phyloP scores from a whole-genome alignment of 1,140 invertebrate species.

The Spodoptera litura region DNA sequence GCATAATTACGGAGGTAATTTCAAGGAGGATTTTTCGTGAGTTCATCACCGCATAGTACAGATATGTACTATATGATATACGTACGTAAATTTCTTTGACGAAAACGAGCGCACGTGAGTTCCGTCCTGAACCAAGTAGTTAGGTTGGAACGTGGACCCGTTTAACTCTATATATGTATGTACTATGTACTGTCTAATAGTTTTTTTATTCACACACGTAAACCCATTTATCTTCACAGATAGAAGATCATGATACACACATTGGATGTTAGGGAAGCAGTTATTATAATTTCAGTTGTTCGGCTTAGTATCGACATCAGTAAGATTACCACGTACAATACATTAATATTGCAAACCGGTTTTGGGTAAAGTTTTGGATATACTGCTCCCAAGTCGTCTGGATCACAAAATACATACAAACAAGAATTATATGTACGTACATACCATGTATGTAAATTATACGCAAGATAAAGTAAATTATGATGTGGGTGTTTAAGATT shows the following conservation, averaged over 20 bases:
- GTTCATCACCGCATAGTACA: slow-evolving; percentile 18
- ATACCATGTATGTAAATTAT: slow-evolving; percentile 29
- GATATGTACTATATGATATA: too few species aligned
- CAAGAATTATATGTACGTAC: slow-evolving; percentile 43
- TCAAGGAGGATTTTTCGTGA: slow-evolving; percentile 20
- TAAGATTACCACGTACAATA: slow-evolving; percentile 69
- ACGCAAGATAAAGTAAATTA: slow-evolving; percentile 44
- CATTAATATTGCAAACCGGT: slow-evolving; percentile 75
- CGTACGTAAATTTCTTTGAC: slow-evolving; percentile 36
- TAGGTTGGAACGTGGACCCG: slow-evolving; percentile 12
- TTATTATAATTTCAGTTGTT: slow-evolving; percentile 56
- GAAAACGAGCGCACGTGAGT: slow-evolving; percentile 33
- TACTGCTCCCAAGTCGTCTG: slow-evolving; percentile 66
- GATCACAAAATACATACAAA: slow-evolving; percentile 60
- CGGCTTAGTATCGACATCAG: slow-evolving; percentile 61
- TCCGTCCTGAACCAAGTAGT: slow-evolving; percentile 10
- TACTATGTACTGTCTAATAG: slow-evolving; percentile 20
- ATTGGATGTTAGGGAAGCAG: slow-evolving; percentile 34
- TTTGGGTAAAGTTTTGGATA: slow-evolving; percentile 72
- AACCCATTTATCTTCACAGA: slow-evolving; percentile 29
- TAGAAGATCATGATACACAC: slow-evolving; percentile 31
- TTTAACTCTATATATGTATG: neutral
- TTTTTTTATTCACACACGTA: slow-evolving; percentile 21
- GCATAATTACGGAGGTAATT: slow-evolving; percentile 33
- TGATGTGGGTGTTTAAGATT: slow-evolving; percentile 38